Evolutionary conservation across 92 coral and sea anemone species (phyloP).

Genomic region (Phenganax marumi): DNA sequence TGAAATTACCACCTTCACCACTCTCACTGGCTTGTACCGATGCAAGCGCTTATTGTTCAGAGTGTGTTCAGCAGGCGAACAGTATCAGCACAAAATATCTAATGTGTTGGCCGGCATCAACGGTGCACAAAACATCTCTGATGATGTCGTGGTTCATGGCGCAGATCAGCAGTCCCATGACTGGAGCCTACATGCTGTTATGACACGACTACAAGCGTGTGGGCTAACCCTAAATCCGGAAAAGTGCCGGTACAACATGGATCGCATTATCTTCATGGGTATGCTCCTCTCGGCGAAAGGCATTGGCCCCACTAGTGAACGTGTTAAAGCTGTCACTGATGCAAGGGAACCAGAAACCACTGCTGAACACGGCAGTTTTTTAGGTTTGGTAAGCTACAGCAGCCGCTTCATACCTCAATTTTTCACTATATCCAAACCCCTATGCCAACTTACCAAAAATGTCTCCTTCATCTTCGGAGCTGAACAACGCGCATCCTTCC

Average conservation of each 20-base stretch:
- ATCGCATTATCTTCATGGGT: too few relatives aligned
- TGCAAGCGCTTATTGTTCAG: background rate
- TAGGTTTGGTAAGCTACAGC: constrained; percentile 23
- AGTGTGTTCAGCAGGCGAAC: background rate
- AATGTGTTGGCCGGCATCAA: background rate
- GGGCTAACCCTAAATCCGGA: constrained; percentile 8
- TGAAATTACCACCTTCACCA: too few relatives aligned
- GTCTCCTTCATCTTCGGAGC: too few relatives aligned
- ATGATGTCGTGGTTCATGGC: too few relatives aligned
- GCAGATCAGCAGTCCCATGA: too few relatives aligned
- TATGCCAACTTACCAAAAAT: constrained; percentile 26
- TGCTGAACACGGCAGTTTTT: constrained; percentile 21
- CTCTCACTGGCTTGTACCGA: constrained; percentile 1
- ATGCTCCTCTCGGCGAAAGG: constrained; percentile 35
- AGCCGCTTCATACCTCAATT: constrained; percentile 32
- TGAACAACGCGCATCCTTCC: too few relatives aligned
- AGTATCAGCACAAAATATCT: constrained; percentile 1
- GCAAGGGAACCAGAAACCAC: too few relatives aligned
- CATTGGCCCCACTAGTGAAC: constrained; percentile 36
- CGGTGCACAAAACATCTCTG: too few relatives aligned
- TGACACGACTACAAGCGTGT: too few relatives aligned
- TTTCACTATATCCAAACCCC: constrained; percentile 25
- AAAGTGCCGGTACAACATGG: background rate
- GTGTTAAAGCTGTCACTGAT: too few relatives aligned
- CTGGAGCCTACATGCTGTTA: too few relatives aligned